These are phyloP conservation scores for Acronicta leporina DNA, from an alignment of 2,888 invertebrate genomes.

Conservation along the genomic window DNA sequence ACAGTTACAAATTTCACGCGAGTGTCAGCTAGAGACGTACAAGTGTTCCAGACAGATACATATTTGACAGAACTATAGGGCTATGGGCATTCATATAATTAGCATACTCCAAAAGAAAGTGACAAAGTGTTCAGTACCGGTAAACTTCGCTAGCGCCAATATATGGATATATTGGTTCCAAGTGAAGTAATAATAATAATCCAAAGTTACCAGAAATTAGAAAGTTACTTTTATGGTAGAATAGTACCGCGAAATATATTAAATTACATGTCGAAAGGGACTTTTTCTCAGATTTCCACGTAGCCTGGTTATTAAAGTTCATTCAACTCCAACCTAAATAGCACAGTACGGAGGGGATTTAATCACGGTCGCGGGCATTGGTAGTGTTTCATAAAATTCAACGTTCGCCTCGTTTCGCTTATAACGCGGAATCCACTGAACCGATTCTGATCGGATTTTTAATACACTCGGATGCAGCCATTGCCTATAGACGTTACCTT, in stretches of 20 bases:
- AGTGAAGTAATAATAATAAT: constrained; percentile 13
- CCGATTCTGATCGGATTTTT: constrained; percentile 57
- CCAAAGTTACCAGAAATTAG: constrained; percentile 21
- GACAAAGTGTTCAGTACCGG: neutral
- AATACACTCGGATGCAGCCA: constrained; percentile 51
- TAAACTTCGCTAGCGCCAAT: neutral
- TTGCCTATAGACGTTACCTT: constrained; percentile 45
- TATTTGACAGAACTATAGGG: too few relatives aligned
- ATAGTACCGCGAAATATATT: constrained; percentile 31
- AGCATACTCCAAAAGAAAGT: too few relatives aligned
- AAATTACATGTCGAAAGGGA: constrained; percentile 46
- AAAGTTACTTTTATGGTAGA: constrained; percentile 28
- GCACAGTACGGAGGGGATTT: constrained; percentile 52
- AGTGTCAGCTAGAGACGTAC: too few relatives aligned
- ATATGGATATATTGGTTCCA: too few relatives aligned
- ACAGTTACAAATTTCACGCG: too few relatives aligned
- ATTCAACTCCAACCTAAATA: constrained; percentile 60
- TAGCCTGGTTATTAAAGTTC: constrained; percentile 55
- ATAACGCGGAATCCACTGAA: constrained; percentile 52
- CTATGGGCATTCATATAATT: too few relatives aligned
- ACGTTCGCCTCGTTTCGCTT: constrained; percentile 54
- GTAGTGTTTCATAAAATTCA: constrained; percentile 62
- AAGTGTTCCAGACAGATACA: too few relatives aligned
- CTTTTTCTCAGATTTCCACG: constrained; percentile 49
- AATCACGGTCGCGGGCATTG: constrained; percentile 58